Evolutionary conservation across 2,113 vertebrate species (phyloP).

Genomic region (Calyptomena viridis): DNA sequence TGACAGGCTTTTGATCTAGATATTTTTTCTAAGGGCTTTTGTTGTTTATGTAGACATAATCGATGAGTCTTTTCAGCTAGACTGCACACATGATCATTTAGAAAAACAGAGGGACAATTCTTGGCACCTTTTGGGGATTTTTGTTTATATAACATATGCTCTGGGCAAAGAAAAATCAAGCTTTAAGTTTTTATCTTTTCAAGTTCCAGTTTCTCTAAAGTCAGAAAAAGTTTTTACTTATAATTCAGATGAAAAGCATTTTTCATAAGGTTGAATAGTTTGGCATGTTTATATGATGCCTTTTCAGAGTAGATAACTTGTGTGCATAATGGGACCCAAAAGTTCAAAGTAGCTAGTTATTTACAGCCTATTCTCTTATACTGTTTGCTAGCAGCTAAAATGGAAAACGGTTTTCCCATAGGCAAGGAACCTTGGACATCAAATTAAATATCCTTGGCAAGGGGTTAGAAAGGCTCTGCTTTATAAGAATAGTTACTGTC

Average conservation of each 20-base stretch:
- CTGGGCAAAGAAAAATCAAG: slow-evolving; percentile 56
- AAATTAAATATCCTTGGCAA: slow-evolving; percentile 6
- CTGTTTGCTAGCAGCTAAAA: slow-evolving; percentile 6
- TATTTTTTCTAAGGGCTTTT: slow-evolving; percentile 69
- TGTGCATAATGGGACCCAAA: background rate
- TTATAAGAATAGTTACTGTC: background rate
- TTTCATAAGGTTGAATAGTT: slow-evolving; percentile 44
- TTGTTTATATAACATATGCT: slow-evolving; percentile 67
- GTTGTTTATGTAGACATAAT: slow-evolving; percentile 73
- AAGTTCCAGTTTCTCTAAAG: slow-evolving; percentile 58
- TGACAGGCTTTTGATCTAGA: slow-evolving; percentile 73
- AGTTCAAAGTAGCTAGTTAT: slow-evolving; percentile 41
- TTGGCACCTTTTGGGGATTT: slow-evolving; percentile 62
- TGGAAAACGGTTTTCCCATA: slow-evolving; percentile 6
- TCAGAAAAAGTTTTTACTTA: slow-evolving; percentile 44
- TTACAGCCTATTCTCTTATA: background rate
- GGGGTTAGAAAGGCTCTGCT: background rate
- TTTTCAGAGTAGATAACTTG: slow-evolving; percentile 50
- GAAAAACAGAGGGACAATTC: slow-evolving; percentile 65
- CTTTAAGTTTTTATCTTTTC: slow-evolving; percentile 59
- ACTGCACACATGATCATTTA: slow-evolving; percentile 65
- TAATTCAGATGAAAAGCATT: slow-evolving; percentile 57
- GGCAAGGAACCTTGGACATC: background rate
- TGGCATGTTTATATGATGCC: slow-evolving; percentile 40
- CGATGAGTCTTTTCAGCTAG: slow-evolving; percentile 71